Base-by-base conservation (phyloP, 2,113 vertebrate genomes). In the Tetrao urogallus region DNA sequence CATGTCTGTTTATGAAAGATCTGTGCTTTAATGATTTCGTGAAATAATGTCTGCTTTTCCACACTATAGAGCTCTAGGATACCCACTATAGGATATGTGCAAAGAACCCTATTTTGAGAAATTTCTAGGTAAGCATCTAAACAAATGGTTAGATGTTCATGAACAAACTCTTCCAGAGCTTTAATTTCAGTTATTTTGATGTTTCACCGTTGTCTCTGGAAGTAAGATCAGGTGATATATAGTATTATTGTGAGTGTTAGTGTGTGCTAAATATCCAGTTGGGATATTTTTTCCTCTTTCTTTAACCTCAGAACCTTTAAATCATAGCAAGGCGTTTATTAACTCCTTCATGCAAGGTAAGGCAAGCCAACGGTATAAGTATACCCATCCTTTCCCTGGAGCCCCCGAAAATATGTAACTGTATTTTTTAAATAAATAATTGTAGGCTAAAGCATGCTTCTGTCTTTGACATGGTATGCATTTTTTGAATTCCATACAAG, bases 1-100 rank as follows among this genome's bases (percentile, higher is more conserved):
- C 5, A 24, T 0, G 0, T 38, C 40, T 43, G 3, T 19, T 52
- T 57, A 28, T 43, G n/a, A 43, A 78, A 65, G 3, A 1, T 1
- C 20, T 47, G 15, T 36, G 6, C 5, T 30, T 61, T 19, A 10
- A 4, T 2, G 1, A 0, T 8, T 89, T 82, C 80, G 65, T 77
- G 32, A 71, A 24, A 8, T 21, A 7, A 1, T 47, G 4, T 38
- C 7, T 30, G 4, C 28, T 43, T 84, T 48, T 1, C 7, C 8
- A 54, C 3, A 17, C 20, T 34, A 65, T 57, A 11, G 22, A 56
- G 1, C 20, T 38, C 38, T 38, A 38, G 38, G 38, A 38, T 38
- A 38, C 38, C 38, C 3, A 3, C 34, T 12, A 34, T 30, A 54
- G 28, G 4, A 8, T 64, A 64, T 12, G 3, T 30, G 15, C 45